A percentile compares a stretch with the other conserved stretches of the same genome.
phyloP scores from a whole-genome alignment of 2,888 invertebrate species.

The Bombyx huttoni region DNA sequence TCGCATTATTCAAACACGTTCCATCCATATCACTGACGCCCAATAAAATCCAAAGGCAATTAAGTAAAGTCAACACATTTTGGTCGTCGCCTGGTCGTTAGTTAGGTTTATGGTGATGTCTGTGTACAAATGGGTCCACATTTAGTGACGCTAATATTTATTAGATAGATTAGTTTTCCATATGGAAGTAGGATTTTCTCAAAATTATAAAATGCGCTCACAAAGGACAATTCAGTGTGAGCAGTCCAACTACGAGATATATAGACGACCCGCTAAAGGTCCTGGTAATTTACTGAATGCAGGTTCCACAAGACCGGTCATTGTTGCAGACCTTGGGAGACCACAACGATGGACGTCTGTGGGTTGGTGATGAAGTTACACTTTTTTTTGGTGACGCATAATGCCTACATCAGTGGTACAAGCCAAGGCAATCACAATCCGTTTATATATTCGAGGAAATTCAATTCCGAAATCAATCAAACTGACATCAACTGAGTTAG shows the following conservation, averaged over 20 bases:
- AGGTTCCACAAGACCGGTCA: too few species aligned
- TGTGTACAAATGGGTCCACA: background rate
- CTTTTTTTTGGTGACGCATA: background rate
- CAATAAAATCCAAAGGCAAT: conserved; percentile 2
- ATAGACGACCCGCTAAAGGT: too few species aligned
- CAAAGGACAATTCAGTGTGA: too few species aligned
- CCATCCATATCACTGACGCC: background rate
- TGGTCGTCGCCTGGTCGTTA: background rate
- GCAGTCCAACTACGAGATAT: too few species aligned
- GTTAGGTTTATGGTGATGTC: background rate
- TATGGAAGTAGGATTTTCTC: background rate
- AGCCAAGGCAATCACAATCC: conserved; percentile 4
- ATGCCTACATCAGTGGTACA: background rate
- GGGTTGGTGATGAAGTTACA: background rate
- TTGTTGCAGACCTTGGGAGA: too few species aligned
- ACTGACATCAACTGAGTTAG: conserved; percentile 42
- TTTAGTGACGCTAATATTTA: background rate
- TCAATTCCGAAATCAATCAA: conserved; percentile 47
- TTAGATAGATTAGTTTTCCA: background rate
- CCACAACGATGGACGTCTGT: too few species aligned
- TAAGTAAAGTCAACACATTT: background rate
- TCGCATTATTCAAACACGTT: background rate
- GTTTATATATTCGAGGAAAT: conserved; percentile 26
- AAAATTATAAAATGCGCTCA: too few species aligned
- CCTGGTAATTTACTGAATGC: too few species aligned